Percentiles rank a stretch among this genome's conserved stretches.
These are phyloP conservation scores for Pterocles burchelli DNA, from an alignment of 2,113 vertebrate genomes.

Conservation along the genomic window DNA sequence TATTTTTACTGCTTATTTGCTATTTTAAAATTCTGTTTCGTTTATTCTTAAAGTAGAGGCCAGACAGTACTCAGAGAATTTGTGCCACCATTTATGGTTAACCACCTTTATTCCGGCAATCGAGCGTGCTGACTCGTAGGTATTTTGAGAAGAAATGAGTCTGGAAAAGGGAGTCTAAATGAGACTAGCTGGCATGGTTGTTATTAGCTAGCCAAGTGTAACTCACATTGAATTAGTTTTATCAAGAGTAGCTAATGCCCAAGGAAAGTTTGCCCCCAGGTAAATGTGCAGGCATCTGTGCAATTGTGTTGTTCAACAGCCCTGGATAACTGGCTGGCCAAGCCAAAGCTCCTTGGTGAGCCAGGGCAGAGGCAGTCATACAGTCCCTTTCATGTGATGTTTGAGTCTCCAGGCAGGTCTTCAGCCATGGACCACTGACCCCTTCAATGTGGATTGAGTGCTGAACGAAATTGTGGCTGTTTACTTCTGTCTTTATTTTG, in stretches of 20 bases:
- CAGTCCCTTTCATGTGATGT: background rate
- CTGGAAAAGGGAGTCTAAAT: background rate
- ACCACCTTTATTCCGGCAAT: background rate
- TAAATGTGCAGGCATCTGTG: background rate
- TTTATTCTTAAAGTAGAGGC: background rate
- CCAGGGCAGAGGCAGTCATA: background rate
- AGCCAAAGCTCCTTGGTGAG: background rate
- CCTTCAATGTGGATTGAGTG: accelerated
- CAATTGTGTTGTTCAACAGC: background rate
- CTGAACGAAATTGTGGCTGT: background rate
- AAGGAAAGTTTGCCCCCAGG: background rate
- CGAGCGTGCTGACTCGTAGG: accelerated
- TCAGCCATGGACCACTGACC: background rate
- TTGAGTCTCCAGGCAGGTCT: background rate
- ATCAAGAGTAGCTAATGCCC: background rate
- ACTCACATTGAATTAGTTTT: background rate
- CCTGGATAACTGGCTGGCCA: background rate
- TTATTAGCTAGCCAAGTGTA: background rate
- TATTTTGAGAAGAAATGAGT: background rate
- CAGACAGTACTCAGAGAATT: background rate
- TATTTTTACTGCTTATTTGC: background rate
- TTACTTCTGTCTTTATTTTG: background rate
- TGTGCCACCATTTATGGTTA: background rate
- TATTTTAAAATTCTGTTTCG: background rate
- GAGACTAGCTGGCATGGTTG: background rate